phyloP scores from a whole-genome alignment of 2,888 invertebrate species.

The Metopia argyrocephala region DNA sequence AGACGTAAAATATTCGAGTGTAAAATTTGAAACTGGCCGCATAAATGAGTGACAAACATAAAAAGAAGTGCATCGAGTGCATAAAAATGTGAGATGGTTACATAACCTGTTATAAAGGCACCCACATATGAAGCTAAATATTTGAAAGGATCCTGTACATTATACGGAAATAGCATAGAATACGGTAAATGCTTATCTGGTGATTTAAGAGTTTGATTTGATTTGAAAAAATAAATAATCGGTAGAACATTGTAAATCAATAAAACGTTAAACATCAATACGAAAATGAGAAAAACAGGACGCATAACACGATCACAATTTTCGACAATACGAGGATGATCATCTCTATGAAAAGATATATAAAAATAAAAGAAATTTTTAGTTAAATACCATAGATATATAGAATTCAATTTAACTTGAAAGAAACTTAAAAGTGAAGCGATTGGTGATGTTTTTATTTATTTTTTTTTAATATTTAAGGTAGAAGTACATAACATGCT shows the following conservation, averaged over 20 bases:
- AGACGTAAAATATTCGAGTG: slow-evolving; percentile 41
- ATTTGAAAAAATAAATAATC: background rate
- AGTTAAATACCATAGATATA: too few relatives aligned
- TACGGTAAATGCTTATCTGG: slow-evolving; percentile 43
- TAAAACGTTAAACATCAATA: slow-evolving; percentile 5
- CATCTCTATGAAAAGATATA: slow-evolving; percentile 14
- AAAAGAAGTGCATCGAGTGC: slow-evolving; percentile 44
- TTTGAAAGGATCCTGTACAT: background rate
- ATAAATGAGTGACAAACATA: slow-evolving; percentile 45
- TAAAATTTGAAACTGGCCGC: slow-evolving; percentile 49
- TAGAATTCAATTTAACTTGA: background rate
- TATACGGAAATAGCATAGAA: slow-evolving; percentile 50
- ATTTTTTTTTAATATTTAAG: too few relatives aligned
- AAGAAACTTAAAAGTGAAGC: too few relatives aligned
- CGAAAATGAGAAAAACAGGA: slow-evolving; percentile 21
- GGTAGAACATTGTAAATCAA: slow-evolving; percentile 23
- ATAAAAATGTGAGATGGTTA: slow-evolving; percentile 42
- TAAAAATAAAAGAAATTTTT: background rate
- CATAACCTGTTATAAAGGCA: slow-evolving; percentile 4
- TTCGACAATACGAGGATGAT: slow-evolving; percentile 12
- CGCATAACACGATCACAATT: slow-evolving; percentile 25
- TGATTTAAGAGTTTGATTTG: slow-evolving; percentile 40
- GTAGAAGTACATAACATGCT: too few relatives aligned
- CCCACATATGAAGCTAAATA: slow-evolving; percentile 31
- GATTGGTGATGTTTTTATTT: too few relatives aligned